Percentiles rank a stretch among this genome's conserved stretches.
These are phyloP conservation scores for Gallirallus australis DNA, from an alignment of 2,797 vertebrate genomes.

Conservation along the genomic window DNA sequence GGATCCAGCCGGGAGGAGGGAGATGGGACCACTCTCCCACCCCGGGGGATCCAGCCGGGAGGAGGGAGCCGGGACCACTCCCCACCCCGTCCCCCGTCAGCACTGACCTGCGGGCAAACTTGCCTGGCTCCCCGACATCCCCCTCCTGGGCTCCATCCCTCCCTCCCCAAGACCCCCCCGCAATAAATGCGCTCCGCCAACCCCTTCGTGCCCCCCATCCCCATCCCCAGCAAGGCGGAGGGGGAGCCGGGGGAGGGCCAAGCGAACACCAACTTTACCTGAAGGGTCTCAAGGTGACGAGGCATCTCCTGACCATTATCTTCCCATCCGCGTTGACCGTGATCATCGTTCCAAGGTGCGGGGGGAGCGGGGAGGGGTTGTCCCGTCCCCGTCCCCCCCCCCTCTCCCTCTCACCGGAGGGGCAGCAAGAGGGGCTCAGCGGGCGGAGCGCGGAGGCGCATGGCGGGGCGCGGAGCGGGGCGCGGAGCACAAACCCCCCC, in stretches of 20 bases:
- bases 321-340: constrained; percentile 87
- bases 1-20: rapidly evolving
- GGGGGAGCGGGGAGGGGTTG: not conserved
- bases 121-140: not conserved
- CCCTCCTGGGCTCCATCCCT: rapidly evolving
- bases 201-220: no score
- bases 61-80: no score
- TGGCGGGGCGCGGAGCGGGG: not conserved
- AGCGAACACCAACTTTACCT: constrained; percentile 84
- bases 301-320: constrained; percentile 96
- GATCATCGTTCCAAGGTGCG: constrained; percentile 77
- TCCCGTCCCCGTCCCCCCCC: not conserved
- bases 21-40: no score
- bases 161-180: not conserved
- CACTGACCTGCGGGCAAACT: not conserved
- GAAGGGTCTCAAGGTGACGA: constrained; percentile 94
- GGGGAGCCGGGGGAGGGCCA: rapidly evolving
- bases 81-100: no score
- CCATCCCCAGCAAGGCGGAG: not conserved
- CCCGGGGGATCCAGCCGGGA: no score
- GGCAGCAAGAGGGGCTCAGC: not conserved
- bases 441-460: constrained; percentile 22
- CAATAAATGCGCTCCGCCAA: not conserved
- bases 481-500: not conserved
- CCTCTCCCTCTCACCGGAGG: not conserved